phyloP scores from a whole-genome alignment of 2,113 vertebrate genomes.

The Peromyscus maniculatus region DNA sequence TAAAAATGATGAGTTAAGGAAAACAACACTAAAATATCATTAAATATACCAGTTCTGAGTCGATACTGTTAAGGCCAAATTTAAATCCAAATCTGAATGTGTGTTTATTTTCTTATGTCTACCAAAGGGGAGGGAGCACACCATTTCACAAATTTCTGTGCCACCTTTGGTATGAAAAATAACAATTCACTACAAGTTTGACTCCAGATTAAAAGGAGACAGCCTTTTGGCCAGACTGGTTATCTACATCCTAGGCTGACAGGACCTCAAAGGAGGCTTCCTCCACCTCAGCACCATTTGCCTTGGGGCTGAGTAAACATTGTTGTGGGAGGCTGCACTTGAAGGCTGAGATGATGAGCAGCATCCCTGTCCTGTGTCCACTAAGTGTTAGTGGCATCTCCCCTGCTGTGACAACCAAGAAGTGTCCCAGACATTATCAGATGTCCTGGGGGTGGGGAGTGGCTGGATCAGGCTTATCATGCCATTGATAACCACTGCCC shows the following conservation, averaged over 20 bases:
- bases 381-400: background rate
- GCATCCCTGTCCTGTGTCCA: background rate
- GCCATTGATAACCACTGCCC: background rate
- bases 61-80: background rate
- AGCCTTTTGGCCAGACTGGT: background rate
- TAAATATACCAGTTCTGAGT: background rate
- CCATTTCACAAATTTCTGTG: background rate
- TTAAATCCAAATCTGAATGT: slow-evolving; percentile 39
- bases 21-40: background rate
- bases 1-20: slow-evolving; percentile 13
- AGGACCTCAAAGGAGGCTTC: background rate
- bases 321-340: background rate
- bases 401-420: background rate
- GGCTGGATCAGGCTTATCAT: background rate
- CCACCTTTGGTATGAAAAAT: slow-evolving; percentile 1
- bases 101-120: slow-evolving; percentile 30
- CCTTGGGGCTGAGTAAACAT: background rate
- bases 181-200: slow-evolving; percentile 39
- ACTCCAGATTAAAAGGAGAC: slow-evolving; percentile 25
- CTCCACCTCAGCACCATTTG: background rate
- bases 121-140: background rate
- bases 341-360: background rate
- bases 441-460: background rate
- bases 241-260: background rate
- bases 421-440: background rate